Conservation (phyloP, 1,140 invertebrate species). For the Pygmarrhopalites habei region DNA sequence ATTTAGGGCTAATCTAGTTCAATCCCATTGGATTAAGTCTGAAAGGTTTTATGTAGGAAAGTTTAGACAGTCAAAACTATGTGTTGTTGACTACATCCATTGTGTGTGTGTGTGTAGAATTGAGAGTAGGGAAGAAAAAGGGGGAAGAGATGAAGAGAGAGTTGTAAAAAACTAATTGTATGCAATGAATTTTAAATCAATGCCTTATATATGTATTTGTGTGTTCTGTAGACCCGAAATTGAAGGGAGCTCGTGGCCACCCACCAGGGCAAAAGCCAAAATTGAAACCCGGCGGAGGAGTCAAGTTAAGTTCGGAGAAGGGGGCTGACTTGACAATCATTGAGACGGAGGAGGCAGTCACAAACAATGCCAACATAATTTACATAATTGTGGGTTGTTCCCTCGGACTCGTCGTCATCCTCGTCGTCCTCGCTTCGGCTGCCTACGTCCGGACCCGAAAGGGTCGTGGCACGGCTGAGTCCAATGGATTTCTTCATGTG, state of each 20-base stretch:
- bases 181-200: constrained; percentile 14
- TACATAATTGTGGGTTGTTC: constrained; percentile 35
- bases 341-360: constrained; percentile 21
- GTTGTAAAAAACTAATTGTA: background rate
- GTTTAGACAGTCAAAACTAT: no score
- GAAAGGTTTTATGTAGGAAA: no score
- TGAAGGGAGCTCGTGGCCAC: background rate
- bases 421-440: constrained; percentile 22
- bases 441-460: constrained; percentile 36
- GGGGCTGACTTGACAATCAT: constrained; percentile 23
- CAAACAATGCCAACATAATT: constrained; percentile 29
- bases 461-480: constrained; percentile 31
- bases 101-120: no score
- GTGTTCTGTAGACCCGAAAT: constrained; percentile 5
- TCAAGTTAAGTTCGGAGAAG: no score
- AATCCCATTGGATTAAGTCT: no score
- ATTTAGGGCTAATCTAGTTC: no score
- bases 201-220: background rate
- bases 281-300: no score
- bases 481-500: constrained; percentile 37
- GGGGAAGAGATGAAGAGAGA: background rate
- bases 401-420: constrained; percentile 34
- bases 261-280: constrained; percentile 11
- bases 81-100: no score
- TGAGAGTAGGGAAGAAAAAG: background rate